Conservation (phyloP, 2,888 invertebrate genomes). For the Ectemnius lituratus region DNA sequence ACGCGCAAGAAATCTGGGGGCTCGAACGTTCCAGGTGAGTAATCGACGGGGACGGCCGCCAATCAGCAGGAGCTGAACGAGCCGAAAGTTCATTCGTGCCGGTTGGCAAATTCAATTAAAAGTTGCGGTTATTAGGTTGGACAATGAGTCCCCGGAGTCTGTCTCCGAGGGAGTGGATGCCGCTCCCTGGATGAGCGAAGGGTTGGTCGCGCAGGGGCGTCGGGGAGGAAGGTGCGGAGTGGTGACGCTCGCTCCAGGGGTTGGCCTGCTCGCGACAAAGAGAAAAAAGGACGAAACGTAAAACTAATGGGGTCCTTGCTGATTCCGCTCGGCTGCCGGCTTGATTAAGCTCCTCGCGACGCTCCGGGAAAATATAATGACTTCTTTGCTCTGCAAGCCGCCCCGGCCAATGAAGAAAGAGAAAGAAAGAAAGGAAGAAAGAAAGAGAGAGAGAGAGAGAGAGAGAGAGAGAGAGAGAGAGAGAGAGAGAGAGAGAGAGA, state of each 20-base stretch:
- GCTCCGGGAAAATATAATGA: conserved; percentile 77
- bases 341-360: conserved; percentile 77
- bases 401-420: conserved; percentile 42
- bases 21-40: conserved; percentile 40
- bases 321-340: conserved; percentile 76
- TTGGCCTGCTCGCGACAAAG: conserved; percentile 7
- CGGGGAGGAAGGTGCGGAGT: conserved; percentile 38
- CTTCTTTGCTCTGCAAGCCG: conserved; percentile 72
- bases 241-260: too few relatives aligned
- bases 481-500: too few relatives aligned
- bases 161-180: conserved; percentile 22
- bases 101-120: conserved; percentile 76
- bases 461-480: too few relatives aligned
- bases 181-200: conserved; percentile 22
- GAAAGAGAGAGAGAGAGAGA: too few relatives aligned
- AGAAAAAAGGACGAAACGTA: conserved; percentile 64
- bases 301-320: conserved; percentile 76
- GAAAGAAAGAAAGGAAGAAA: too few relatives aligned
- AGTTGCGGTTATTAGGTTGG: conserved; percentile 76
- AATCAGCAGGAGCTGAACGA: conserved; percentile 66
- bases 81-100: conserved; percentile 71
- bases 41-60: conserved; percentile 55
- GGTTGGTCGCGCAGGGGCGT: conserved; percentile 33
- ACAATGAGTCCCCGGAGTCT: conserved; percentile 72
- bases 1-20: conserved; percentile 27